A percentile compares a stretch with the other conserved stretches of the same genome.
These are phyloP conservation scores for Netelia fuscicornis DNA, from an alignment of 2,888 invertebrate genomes.

Conservation along the genomic window DNA sequence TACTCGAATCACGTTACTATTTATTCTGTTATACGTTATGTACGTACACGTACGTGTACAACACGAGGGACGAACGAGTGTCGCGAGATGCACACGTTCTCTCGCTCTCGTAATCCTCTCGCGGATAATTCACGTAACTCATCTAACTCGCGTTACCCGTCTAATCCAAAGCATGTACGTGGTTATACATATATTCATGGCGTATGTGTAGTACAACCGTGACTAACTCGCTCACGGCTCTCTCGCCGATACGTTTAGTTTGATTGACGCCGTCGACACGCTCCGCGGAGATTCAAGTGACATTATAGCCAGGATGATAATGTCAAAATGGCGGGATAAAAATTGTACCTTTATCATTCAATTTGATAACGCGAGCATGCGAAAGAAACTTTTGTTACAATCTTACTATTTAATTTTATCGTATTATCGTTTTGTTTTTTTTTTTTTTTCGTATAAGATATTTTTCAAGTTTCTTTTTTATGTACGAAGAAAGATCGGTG, in stretches of 20 bases:
- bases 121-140: conserved; percentile 57
- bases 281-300: neutral
- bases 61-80: neutral
- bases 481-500: too few relatives aligned
- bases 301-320: conserved; percentile 9
- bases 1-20: conserved; percentile 25
- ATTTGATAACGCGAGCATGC: neutral
- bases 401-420: too few relatives aligned
- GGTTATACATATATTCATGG: conserved; percentile 11
- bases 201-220: neutral
- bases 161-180: conserved; percentile 49
- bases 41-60: neutral
- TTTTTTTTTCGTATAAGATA: too few relatives aligned
- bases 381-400: too few relatives aligned
- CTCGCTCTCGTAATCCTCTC: conserved; percentile 57
- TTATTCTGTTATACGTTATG: neutral
- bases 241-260: conserved; percentile 49
- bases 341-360: conserved; percentile 2
- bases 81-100: conserved; percentile 19
- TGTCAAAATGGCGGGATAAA: conserved; percentile 28
- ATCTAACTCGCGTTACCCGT: conserved; percentile 59
- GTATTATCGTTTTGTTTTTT: too few relatives aligned
- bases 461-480: too few relatives aligned
- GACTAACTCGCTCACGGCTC: conserved; percentile 19
- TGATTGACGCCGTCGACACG: conserved; percentile 48